These are phyloP conservation scores for Fulmarus glacialis DNA, from an alignment of 2,113 vertebrate species.

Conservation along the genomic window DNA sequence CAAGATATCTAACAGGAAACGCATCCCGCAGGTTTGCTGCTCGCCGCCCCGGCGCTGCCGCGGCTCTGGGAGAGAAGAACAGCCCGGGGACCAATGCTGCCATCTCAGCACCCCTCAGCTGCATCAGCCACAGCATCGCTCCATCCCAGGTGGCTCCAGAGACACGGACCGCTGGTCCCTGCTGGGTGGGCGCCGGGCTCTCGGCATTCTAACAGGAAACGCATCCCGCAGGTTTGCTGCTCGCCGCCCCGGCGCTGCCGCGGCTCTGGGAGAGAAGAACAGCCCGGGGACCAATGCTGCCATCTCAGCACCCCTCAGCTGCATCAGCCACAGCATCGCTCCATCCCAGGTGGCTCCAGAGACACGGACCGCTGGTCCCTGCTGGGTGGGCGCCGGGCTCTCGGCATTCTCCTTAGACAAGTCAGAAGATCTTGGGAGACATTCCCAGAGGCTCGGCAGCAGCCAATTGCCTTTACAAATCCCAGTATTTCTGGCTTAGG, in stretches of 20 bases:
- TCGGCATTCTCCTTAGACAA: neutral
- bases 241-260: neutral
- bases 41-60: neutral
- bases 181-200: rapidly evolving
- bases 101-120: neutral
- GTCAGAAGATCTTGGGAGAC: neutral
- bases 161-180: rapidly evolving
- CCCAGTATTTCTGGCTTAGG: neutral
- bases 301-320: neutral
- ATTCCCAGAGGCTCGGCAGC: neutral
- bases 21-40: neutral
- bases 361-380: rapidly evolving
- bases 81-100: rapidly evolving
- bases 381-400: rapidly evolving
- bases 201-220: neutral
- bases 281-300: rapidly evolving
- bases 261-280: neutral
- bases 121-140: rapidly evolving
- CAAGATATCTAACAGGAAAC: constrained; percentile 18
- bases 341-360: neutral
- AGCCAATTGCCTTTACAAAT: neutral
- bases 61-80: neutral
- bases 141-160: neutral
- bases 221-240: neutral
- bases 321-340: rapidly evolving